Percentiles rank a stretch among this genome's conserved stretches.
phyloP scores from a whole-genome alignment of 2,797 vertebrate genomes.

The Malacoraja senta region DNA sequence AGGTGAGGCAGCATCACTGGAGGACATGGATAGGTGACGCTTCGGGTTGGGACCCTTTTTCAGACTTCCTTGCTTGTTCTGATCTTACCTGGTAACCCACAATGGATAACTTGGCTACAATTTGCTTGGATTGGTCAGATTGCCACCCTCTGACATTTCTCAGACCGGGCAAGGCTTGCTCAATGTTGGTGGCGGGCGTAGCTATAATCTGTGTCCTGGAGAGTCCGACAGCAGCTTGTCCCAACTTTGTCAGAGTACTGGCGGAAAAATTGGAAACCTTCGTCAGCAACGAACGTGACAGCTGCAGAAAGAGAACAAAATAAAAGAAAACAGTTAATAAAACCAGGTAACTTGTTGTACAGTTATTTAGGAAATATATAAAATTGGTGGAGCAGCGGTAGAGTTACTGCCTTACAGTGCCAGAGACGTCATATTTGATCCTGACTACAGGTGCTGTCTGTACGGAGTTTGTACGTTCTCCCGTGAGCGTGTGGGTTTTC shows the following conservation, averaged over 20 bases:
- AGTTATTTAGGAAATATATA: not conserved
- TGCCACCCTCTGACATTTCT: not conserved
- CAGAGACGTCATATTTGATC: too few relatives aligned
- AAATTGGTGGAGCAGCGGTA: not conserved
- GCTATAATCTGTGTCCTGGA: conserved; percentile 19
- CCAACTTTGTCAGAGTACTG: not conserved
- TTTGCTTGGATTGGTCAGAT: not conserved
- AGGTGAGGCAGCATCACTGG: too few relatives aligned
- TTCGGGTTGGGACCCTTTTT: too few relatives aligned
- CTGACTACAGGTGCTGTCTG: too few relatives aligned
- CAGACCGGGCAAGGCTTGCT: not conserved
- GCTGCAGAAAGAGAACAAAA: not conserved
- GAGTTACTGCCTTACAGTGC: too few relatives aligned
- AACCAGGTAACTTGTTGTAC: not conserved
- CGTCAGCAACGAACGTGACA: not conserved
- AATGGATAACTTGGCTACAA: not conserved
- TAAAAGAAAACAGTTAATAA: not conserved
- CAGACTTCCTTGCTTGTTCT: not conserved
- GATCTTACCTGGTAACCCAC: not conserved
- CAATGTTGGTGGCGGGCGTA: not conserved
- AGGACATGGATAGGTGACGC: too few relatives aligned
- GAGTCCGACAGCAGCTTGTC: not conserved
- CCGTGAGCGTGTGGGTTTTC: too few relatives aligned
- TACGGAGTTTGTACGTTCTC: too few relatives aligned
- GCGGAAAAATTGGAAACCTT: not conserved